These are phyloP conservation scores for Istiophorus platypterus DNA, from an alignment of 2,113 vertebrate species.

Conservation along the genomic window DNA sequence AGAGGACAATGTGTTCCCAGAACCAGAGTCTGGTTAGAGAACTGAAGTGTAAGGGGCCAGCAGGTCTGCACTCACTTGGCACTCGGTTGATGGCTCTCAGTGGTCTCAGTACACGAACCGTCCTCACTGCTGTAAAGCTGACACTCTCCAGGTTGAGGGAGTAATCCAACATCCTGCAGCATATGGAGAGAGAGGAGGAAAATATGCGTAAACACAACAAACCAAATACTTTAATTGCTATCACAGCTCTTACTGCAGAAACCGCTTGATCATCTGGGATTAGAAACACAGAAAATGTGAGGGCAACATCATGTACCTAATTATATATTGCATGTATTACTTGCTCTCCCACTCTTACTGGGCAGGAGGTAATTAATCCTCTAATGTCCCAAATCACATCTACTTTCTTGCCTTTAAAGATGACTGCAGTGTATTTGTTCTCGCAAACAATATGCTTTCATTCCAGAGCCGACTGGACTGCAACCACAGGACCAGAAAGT, in stretches of 20 bases:
- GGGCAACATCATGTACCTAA: slow-evolving; percentile 45
- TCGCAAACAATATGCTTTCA: slow-evolving; percentile 51
- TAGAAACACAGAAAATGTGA: slow-evolving; percentile 40
- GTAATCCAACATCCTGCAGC: slow-evolving; percentile 96
- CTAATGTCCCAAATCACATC: slow-evolving; percentile 42
- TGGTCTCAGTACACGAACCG: slow-evolving; percentile 95
- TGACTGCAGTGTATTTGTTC: slow-evolving; percentile 41
- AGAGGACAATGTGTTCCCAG: slow-evolving; percentile 9
- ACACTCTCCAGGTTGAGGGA: slow-evolving; percentile 98
- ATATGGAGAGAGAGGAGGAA: slow-evolving; percentile 32
- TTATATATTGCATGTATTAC: slow-evolving; percentile 48
- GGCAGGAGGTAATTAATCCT: slow-evolving; percentile 54
- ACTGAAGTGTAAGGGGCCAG: background rate
- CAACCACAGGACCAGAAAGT: slow-evolving; percentile 22
- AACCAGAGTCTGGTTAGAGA: slow-evolving; percentile 11
- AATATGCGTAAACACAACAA: slow-evolving; percentile 6
- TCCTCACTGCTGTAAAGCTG: slow-evolving; percentile 96
- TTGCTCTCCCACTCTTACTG: slow-evolving; percentile 25
- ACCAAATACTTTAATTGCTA: background rate
- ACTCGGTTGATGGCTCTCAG: slow-evolving; percentile 98
- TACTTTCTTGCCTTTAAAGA: slow-evolving; percentile 43
- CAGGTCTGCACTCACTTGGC: slow-evolving; percentile 82
- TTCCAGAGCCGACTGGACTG: slow-evolving; percentile 29
- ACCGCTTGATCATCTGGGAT: slow-evolving; percentile 30
- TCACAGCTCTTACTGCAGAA: background rate